phyloP scores from a whole-genome alignment of 2,797 vertebrate genomes.

The Menidia menidia region DNA sequence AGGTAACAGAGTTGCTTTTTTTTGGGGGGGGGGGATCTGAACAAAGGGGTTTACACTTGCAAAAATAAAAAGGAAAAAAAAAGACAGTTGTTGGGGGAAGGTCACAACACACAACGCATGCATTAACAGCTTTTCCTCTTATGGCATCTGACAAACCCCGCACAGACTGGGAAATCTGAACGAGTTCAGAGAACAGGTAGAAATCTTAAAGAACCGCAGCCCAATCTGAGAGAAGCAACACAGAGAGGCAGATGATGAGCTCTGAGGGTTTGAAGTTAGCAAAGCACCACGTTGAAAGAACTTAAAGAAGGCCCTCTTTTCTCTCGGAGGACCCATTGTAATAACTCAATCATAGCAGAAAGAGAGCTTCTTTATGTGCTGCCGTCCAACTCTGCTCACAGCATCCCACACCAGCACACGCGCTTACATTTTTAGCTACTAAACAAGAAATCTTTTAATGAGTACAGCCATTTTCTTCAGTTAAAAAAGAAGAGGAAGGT shows the following conservation, averaged over 20 bases:
- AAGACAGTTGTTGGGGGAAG: slow-evolving; percentile 62
- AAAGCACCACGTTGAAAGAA: slow-evolving; percentile 84
- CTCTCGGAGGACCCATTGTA: slow-evolving; percentile 81
- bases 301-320: slow-evolving; percentile 80
- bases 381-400: slow-evolving; percentile 55
- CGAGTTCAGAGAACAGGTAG: slow-evolving; percentile 69
- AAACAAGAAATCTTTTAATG: slow-evolving; percentile 36
- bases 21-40: slow-evolving; percentile 52
- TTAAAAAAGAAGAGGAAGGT: slow-evolving; percentile 6
- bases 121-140: slow-evolving; percentile 74
- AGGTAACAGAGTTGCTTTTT: slow-evolving; percentile 57
- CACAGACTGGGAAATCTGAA: slow-evolving; percentile 61
- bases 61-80: slow-evolving; percentile 32
- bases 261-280: slow-evolving; percentile 79
- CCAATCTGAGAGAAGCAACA: slow-evolving; percentile 68
- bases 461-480: slow-evolving; percentile 1
- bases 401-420: slow-evolving; percentile 46
- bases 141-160: slow-evolving; percentile 72
- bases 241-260: slow-evolving; percentile 67
- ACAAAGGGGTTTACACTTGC: slow-evolving; percentile 64
- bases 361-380: slow-evolving; percentile 58
- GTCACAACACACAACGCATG: slow-evolving; percentile 69
- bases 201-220: slow-evolving; percentile 73
- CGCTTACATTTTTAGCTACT: slow-evolving; percentile 27
- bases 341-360: slow-evolving; percentile 80